Percentiles rank a stretch among this genome's conserved stretches.
Evolutionary conservation across 2,888 invertebrate species (phyloP).

Genomic region (Lobophora halterata): DNA sequence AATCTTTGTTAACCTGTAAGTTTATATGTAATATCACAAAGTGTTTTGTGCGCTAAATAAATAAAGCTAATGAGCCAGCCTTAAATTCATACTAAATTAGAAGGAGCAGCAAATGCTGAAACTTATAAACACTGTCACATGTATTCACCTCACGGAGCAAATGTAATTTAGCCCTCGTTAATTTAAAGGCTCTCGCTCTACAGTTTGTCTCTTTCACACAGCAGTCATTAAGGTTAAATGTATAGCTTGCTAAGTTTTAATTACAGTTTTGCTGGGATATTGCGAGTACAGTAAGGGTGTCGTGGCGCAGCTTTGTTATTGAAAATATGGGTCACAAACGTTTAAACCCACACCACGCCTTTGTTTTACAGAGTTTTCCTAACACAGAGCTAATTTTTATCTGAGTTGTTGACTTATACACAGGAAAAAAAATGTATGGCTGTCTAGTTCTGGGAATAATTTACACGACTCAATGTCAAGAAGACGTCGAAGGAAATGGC

Average conservation of each 20-base stretch:
- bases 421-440: too few species aligned
- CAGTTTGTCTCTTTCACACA: constrained; percentile 34
- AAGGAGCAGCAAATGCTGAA: constrained; percentile 34
- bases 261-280: constrained; percentile 55
- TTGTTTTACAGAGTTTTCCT: too few species aligned
- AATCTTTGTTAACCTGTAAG: too few species aligned
- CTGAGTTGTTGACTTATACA: too few species aligned
- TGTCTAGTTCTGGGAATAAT: too few species aligned
- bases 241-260: constrained; percentile 63
- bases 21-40: too few species aligned
- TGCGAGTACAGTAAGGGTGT: constrained; percentile 39
- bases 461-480: too few species aligned
- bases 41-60: too few species aligned
- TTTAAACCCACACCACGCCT: neutral
- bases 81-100: neutral
- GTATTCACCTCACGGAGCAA: constrained; percentile 52
- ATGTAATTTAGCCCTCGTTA: constrained; percentile 65
- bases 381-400: too few species aligned
- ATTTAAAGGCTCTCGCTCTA: constrained; percentile 39
- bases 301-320: constrained; percentile 29
- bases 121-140: constrained; percentile 41
- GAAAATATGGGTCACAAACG: constrained; percentile 6
- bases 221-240: constrained; percentile 44
- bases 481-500: too few species aligned
- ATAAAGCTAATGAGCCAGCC: too few species aligned